Conservation (phyloP, 23 tunicate genomes). For the Styela plicata region DNA sequence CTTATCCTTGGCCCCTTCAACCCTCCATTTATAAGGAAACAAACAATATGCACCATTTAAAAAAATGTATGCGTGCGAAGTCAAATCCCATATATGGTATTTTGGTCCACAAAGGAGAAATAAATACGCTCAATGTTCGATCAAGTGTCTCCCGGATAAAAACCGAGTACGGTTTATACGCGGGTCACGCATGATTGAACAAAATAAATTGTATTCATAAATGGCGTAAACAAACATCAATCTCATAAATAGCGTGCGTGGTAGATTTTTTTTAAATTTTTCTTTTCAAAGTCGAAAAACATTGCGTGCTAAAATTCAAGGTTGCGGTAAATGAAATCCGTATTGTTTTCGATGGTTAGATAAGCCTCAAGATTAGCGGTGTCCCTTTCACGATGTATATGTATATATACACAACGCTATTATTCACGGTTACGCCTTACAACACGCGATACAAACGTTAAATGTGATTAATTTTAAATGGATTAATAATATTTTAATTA, state of each 20-base stretch:
- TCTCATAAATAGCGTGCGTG: not conserved
- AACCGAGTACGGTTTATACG: too few species aligned
- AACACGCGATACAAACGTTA: not conserved
- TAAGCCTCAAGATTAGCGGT: not conserved
- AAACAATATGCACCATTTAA: too few species aligned
- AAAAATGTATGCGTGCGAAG: not conserved
- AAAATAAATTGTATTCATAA: too few species aligned
- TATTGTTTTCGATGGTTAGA: not conserved
- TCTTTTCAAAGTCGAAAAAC: not conserved
- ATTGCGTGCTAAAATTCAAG: conserved; percentile 15
- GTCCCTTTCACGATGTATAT: not conserved
- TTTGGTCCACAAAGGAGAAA: not conserved
- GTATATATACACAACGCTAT: not conserved
- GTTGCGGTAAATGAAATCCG: not conserved
- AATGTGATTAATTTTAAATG: not conserved
- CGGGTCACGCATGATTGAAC: too few species aligned
- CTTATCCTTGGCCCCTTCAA: too few species aligned
- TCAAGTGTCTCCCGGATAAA: too few species aligned
- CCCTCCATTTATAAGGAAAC: too few species aligned
- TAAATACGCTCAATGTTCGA: too few species aligned
- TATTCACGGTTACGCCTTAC: not conserved
- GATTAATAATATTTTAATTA: too few species aligned
- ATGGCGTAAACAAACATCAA: not conserved
- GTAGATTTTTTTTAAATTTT: too few species aligned
- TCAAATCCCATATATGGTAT: not conserved